Evolutionary conservation across 2,797 vertebrate species (phyloP), one percentile per base, ranked within the genome.

Genomic region (Peromyscus eremicus): DNA sequence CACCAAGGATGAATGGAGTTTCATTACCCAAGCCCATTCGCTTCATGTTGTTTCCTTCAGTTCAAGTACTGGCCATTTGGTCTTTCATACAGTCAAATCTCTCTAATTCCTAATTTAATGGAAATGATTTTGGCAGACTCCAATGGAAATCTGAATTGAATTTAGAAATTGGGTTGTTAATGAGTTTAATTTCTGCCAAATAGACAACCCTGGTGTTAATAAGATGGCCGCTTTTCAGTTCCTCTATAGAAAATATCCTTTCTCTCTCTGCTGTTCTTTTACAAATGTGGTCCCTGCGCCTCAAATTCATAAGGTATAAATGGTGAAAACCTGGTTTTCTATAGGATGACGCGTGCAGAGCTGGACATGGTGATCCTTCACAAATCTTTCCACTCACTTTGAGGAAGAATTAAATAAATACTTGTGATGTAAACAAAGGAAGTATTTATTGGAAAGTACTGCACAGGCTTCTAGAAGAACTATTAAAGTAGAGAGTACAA

Each of bases 171-270:
- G 19, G 6, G 55, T 85, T 82, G 90, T 91, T 97, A 96, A 96
- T 85, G 57, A 96, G 94, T n/a, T n/a, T 77, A 40, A 81, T 96
- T 97, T 95, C 93, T 97, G 96, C 77, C 89, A 96, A 86, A 91
- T 11, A 83, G n/a, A 97, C 17, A 79, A 91, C 77, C 81, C 91
- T 27, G 13, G 81, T 97, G 84, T 92, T 98, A 97, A 98, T 97
- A 97, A 94, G 89, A 89, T 97, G 97, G 97, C 62, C 0, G 40
- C 60, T 96, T 97, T 97, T 96, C 96, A 97, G 34, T 25, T 94
- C 64, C 93, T 96, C 60, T 37, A 23, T 88, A 96, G 96, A 91
- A 97, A 95, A 57, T 19, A 64, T 43, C 27, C 64, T 87, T 94
- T 94, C 16, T 25, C 55, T 52, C 49, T 77, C 55, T n/a, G 62